These are phyloP conservation scores for Equus przewalskii DNA, from an alignment of 2,113 vertebrate species.

Conservation along the genomic window DNA sequence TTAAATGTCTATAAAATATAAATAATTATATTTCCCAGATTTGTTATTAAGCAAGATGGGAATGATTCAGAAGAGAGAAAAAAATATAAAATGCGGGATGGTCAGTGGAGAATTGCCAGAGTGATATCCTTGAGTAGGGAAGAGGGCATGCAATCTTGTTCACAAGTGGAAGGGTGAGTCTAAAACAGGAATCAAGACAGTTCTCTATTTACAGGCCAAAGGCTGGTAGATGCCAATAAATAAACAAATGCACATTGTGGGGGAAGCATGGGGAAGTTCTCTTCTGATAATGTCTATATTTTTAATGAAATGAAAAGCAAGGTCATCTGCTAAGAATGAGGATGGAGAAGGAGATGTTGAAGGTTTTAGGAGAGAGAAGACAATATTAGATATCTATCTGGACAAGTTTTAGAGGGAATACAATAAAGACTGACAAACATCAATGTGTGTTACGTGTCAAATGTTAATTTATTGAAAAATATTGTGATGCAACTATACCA, in stretches of 20 bases:
- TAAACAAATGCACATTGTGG: neutral
- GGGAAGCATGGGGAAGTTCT: neutral
- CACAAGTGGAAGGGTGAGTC: neutral
- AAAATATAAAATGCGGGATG: neutral
- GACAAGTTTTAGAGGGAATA: neutral
- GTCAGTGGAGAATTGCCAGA: neutral
- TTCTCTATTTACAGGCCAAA: neutral
- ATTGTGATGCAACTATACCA: neutral
- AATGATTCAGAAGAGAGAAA: too few relatives aligned
- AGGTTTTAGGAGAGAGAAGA: neutral
- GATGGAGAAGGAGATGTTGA: rapidly evolving
- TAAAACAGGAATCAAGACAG: neutral
- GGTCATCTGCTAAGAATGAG: neutral
- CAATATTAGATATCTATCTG: neutral
- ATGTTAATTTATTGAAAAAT: neutral
- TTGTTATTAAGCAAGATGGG: neutral
- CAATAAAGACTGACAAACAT: neutral
- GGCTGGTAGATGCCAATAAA: neutral
- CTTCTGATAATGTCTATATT: neutral
- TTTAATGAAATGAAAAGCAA: neutral
- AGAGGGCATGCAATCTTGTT: neutral
- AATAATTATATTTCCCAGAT: neutral
- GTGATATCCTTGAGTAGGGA: neutral
- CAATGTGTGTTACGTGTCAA: too few relatives aligned
- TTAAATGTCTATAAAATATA: neutral